A percentile compares a stretch with the other conserved stretches of the same genome.
Conservation (phyloP, 2,888 invertebrate species). For the Epinotia brunnichana region DNA sequence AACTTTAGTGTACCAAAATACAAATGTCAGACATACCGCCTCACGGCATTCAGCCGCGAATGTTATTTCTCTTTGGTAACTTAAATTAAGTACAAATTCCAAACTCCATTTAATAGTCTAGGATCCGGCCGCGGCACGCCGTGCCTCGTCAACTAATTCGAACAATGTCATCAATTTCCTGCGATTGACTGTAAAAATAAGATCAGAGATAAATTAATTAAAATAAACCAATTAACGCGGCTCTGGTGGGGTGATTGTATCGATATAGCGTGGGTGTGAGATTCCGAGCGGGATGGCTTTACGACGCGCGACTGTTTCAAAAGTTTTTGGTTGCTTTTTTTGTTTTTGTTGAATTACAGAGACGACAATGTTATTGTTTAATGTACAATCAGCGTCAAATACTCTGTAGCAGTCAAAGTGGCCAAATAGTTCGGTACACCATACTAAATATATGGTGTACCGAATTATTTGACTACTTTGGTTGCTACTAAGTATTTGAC, state of each 20-base stretch:
- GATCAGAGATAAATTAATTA: slow-evolving; percentile 44
- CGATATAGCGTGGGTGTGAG: slow-evolving; percentile 33
- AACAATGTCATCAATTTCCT: slow-evolving; percentile 34
- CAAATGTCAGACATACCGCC: not conserved
- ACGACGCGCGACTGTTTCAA: slow-evolving; percentile 7
- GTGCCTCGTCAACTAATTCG: slow-evolving; percentile 5
- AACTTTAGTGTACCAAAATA: not conserved
- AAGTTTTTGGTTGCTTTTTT: not conserved
- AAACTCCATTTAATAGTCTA: slow-evolving; percentile 6
- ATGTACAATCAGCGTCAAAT: too few relatives aligned
- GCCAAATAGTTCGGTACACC: too few relatives aligned
- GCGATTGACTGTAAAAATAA: slow-evolving; percentile 30
- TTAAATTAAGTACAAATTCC: not conserved
- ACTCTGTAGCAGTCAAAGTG: too few relatives aligned
- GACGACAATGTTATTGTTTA: not conserved
- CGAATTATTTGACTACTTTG: too few relatives aligned
- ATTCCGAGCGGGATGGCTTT: slow-evolving; percentile 17
- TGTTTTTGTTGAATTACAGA: not conserved
- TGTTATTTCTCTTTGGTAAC: not conserved
- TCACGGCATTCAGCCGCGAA: not conserved
- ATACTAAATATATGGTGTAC: too few relatives aligned
- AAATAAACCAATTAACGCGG: slow-evolving; percentile 40
- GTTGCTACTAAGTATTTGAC: too few relatives aligned
- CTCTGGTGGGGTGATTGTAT: slow-evolving; percentile 23
- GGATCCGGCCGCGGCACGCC: not conserved